Evolutionary conservation across 2,888 invertebrate species (phyloP).

Genomic region (Morpho helenor): DNA sequence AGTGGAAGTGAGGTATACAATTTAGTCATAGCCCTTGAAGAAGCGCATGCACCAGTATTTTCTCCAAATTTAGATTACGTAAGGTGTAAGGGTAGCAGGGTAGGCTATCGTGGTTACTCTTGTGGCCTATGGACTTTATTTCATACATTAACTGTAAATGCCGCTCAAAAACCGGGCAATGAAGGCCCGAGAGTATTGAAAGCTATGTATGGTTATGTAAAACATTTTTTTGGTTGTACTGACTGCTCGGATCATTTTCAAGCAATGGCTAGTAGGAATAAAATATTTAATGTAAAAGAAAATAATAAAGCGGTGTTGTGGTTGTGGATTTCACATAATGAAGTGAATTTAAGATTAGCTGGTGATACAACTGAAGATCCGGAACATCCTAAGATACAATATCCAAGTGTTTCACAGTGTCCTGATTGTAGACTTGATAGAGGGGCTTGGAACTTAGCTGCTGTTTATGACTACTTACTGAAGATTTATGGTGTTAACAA

Average conservation of each 20-base stretch:
- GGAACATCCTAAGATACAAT: constrained; percentile 91
- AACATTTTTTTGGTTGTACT: constrained; percentile 95
- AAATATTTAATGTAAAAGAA: constrained; percentile 83
- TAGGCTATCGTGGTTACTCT: constrained; percentile 90
- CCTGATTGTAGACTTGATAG: constrained; percentile 80
- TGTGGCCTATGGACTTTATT: constrained; percentile 98
- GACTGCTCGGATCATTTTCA: constrained; percentile 95
- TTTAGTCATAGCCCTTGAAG: constrained; percentile 75
- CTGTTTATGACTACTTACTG: constrained; percentile 82
- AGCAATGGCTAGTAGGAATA: constrained; percentile 86
- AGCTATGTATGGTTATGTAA: constrained; percentile 93
- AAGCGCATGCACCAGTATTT: constrained; percentile 77
- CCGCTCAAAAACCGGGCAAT: constrained; percentile 70
- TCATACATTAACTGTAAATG: constrained; percentile 93
- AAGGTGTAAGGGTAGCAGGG: constrained; percentile 89
- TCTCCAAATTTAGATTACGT: constrained; percentile 80
- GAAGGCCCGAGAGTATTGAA: constrained; percentile 85
- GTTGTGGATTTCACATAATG: constrained; percentile 97
- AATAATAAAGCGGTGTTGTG: constrained; percentile 90
- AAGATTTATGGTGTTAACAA: constrained; percentile 60
- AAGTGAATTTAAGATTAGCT: constrained; percentile 92
- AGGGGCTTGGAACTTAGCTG: constrained; percentile 80
- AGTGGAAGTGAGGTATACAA: constrained; percentile 80
- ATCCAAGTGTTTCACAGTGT: constrained; percentile 86
- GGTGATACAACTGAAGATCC: constrained; percentile 96